Base-by-base conservation (phyloP, 2,888 invertebrate species). In the Pammene fasciana region DNA sequence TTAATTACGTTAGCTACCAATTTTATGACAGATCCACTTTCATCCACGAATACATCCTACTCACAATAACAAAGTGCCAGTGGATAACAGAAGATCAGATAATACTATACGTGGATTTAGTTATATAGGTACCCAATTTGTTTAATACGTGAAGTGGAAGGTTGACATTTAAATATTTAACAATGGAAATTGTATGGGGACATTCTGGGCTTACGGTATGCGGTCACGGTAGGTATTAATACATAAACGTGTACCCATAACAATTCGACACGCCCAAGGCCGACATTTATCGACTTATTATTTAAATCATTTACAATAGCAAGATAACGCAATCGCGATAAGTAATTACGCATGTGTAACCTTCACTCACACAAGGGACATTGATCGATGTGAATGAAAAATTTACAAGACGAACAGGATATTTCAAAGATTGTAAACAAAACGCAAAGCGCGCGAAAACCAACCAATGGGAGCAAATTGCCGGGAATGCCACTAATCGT, bases 261-360 rank as follows among this genome's bases (percentile, higher is more conserved):
- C 16, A 67, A 62, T 59, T 59, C 50, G 52, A 59, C 59, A 59
- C 14, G 52, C 59, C 8, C 48, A 68, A 68, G 68, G 65, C 4
- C 38, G 13, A 18, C 45, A 46, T 14, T 65, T 46, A 54, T 64
- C 46, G 36, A 48, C 41, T 52, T 56, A 5, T 18, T 65, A 64
- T 68, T 59, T 45, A 57, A 64, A 68, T 56, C 14, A 43, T 64
- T 50, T 41, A 57, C 57, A 50, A 64, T 52, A 16, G 43, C 59
- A 38, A 57, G 68, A 70, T 59, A 68, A 54, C 45, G 46, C 41
- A 48, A 61, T 67, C 10, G 16, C 38, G 60, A 48, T 60, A 62
- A 41, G 18, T 41, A 10, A 48, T n/a, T 26, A 41, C 36, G 48
- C 18, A 38, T 46, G 62, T 26, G 62, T 60, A 48, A 50, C 62